A percentile compares a stretch with the other conserved stretches of the same genome.
Evolutionary conservation across 2,888 invertebrate genomes (phyloP).

Genomic region (Ophioninae sp.): DNA sequence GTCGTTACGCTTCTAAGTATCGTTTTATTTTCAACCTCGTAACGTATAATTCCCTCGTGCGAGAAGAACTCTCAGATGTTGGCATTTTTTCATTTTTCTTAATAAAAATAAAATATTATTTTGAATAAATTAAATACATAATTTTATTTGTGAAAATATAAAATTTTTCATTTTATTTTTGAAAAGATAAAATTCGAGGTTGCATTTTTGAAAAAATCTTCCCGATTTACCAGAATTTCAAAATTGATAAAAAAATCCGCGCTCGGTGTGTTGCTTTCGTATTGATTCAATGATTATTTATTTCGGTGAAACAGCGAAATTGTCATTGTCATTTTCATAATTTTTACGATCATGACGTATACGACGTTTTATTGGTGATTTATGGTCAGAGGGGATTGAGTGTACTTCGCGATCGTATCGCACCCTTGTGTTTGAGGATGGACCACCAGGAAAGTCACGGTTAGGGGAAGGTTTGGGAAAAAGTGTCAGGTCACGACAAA

Average conservation of each 20-base stretch:
- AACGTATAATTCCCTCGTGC: constrained; percentile 11
- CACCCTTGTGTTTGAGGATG: constrained; percentile 11
- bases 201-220: background rate
- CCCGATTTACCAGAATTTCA: background rate
- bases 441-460: constrained; percentile 31
- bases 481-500: constrained; percentile 58
- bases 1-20: constrained; percentile 19
- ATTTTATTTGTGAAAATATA: no score
- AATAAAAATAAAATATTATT: background rate
- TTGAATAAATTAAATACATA: no score
- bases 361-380: constrained; percentile 1
- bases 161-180: no score
- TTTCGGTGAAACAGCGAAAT: background rate
- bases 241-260: background rate
- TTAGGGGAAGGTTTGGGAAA: constrained; percentile 21
- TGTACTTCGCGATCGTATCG: constrained; percentile 38
- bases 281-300: background rate
- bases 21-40: constrained; percentile 8
- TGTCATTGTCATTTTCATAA: no score
- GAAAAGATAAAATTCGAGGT: no score
- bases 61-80: background rate
- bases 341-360: background rate
- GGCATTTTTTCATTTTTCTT: constrained; percentile 40
- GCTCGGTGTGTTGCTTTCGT: background rate
- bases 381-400: background rate